A percentile compares a stretch with the other conserved stretches of the same genome.
These are phyloP conservation scores for Metellina segmentata DNA, from an alignment of 2,888 invertebrate species.

Conservation along the genomic window DNA sequence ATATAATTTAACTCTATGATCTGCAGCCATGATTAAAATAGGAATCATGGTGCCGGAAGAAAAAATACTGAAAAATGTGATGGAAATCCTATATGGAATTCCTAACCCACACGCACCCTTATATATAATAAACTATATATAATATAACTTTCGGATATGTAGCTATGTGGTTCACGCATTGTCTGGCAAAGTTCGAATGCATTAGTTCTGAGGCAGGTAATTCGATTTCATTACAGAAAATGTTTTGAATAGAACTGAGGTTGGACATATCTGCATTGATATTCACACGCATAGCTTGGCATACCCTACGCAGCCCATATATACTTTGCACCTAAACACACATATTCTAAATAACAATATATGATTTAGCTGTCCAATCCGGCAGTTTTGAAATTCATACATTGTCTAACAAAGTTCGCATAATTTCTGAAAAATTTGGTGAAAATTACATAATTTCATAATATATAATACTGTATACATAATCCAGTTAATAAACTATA, in stretches of 20 bases:
- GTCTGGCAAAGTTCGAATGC: not conserved
- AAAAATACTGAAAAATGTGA: too few species aligned
- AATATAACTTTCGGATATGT: not conserved
- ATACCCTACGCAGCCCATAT: not conserved
- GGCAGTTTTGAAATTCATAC: too few species aligned
- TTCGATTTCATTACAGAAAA: slow-evolving; percentile 44
- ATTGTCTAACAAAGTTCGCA: too few species aligned
- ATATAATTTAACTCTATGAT: too few species aligned
- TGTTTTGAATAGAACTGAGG: slow-evolving; percentile 61
- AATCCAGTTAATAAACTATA: too few species aligned
- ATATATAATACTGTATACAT: too few species aligned
- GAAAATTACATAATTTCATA: too few species aligned
- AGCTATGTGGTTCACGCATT: not conserved
- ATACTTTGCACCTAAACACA: slow-evolving; percentile 60
- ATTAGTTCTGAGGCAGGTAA: slow-evolving; percentile 50
- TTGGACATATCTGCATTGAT: slow-evolving; percentile 49
- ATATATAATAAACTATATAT: not conserved
- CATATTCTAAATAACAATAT: too few species aligned
- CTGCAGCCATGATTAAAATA: slow-evolving; percentile 62
- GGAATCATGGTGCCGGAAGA: slow-evolving; percentile 55
- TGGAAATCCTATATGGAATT: too few species aligned
- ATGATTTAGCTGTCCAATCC: too few species aligned
- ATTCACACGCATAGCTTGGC: slow-evolving; percentile 39
- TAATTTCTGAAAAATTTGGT: too few species aligned
- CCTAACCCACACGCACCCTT: too few species aligned